phyloP scores from a whole-genome alignment of 2,888 invertebrate species.

The Drosophila kanekoi region DNA sequence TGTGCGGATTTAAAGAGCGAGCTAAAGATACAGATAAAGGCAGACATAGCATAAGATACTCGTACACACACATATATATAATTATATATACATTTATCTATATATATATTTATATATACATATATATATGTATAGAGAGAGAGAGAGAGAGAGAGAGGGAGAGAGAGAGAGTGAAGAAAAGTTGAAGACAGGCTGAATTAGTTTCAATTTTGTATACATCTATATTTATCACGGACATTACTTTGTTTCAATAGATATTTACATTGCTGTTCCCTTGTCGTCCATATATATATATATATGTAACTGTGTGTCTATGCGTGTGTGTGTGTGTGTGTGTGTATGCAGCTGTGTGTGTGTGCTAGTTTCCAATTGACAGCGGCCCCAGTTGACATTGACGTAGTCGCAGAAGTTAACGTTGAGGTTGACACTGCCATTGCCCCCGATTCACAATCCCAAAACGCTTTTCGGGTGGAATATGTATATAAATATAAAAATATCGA shows the following conservation, averaged over 20 bases:
- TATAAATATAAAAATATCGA: too few relatives aligned
- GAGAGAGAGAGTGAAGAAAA: conserved; percentile 12
- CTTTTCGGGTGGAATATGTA: not conserved
- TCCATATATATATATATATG: conserved; percentile 18
- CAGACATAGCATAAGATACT: conserved; percentile 35
- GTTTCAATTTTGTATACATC: conserved; percentile 17
- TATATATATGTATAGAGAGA: conserved; percentile 3
- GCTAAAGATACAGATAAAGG: conserved; percentile 36
- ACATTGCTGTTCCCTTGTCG: conserved; percentile 44
- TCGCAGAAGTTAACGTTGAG: conserved; percentile 18
- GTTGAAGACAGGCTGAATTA: conserved; percentile 25
- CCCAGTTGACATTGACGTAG: conserved; percentile 16
- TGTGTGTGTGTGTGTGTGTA: conserved; percentile 3
- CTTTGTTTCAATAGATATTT: conserved; percentile 40
- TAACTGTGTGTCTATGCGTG: conserved; percentile 11
- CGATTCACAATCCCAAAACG: conserved; percentile 8
- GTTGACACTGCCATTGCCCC: conserved; percentile 29
- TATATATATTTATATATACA: not conserved
- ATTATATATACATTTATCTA: not conserved
- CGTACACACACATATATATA: conserved; percentile 2
- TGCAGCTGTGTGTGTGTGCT: conserved; percentile 4
- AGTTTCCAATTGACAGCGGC: conserved; percentile 12
- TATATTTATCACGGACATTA: conserved; percentile 43
- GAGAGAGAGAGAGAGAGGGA: conserved; percentile 16
- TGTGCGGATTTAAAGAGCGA: conserved; percentile 30